A percentile compares a stretch with the other conserved stretches of the same genome.
Conservation (phyloP, 2,888 invertebrate species). For the Microdon myrmicae region DNA sequence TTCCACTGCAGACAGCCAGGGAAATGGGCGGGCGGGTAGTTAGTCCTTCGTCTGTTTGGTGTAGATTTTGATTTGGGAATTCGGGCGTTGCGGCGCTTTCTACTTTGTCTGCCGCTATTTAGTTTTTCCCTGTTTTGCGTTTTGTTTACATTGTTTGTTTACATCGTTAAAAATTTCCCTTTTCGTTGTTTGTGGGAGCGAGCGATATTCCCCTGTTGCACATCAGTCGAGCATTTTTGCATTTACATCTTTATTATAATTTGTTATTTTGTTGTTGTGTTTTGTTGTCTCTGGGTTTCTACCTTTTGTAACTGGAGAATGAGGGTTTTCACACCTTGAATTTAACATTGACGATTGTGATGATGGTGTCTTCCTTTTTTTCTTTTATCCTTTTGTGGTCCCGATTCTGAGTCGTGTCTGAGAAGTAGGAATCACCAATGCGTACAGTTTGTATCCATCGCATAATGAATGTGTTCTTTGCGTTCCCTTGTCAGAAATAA, state of each 20-base stretch:
- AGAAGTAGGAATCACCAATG: too few relatives aligned
- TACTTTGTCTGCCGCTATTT: constrained; percentile 6
- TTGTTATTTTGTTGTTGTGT: not conserved
- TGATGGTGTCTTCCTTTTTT: not conserved
- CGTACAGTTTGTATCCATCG: constrained; percentile 4
- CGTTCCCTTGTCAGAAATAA: constrained; percentile 1
- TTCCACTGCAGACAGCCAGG: too few relatives aligned
- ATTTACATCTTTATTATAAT: constrained; percentile 5
- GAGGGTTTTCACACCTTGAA: constrained; percentile 3
- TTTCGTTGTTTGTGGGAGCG: constrained; percentile 15
- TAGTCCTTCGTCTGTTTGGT: too few relatives aligned
- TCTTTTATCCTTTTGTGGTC: not conserved
- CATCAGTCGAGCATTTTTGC: too few relatives aligned
- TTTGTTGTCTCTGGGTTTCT: constrained; percentile 2
- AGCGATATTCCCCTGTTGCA: constrained; percentile 18
- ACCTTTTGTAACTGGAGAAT: not conserved
- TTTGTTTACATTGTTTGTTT: constrained; percentile 24
- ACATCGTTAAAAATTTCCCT: constrained; percentile 24
- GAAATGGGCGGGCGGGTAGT: too few relatives aligned
- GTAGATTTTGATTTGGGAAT: too few relatives aligned
- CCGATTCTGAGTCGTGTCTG: not conserved
- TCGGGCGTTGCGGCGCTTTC: too few relatives aligned
- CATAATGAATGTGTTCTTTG: constrained; percentile 11
- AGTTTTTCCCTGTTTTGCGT: constrained; percentile 6
- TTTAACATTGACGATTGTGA: not conserved